Evolutionary conservation across 2,797 vertebrate species (phyloP).

Genomic region (Sebastolobus alascanus): DNA sequence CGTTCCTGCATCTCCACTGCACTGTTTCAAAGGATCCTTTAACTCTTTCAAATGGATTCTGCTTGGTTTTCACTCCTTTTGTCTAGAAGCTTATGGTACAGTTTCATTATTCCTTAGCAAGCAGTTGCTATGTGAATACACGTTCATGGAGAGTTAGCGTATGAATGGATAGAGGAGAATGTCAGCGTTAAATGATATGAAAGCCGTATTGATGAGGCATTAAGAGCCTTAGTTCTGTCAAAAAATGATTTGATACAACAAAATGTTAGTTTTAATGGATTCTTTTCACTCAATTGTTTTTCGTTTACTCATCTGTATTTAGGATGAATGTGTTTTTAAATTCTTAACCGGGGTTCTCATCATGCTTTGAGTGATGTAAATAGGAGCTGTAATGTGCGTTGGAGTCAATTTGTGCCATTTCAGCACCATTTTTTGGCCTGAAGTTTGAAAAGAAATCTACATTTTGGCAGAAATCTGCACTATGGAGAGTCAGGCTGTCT

Average conservation of each 20-base stretch:
- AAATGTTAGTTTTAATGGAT: background rate
- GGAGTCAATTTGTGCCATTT: background rate
- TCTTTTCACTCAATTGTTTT: background rate
- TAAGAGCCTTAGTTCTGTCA: background rate
- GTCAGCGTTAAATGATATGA: background rate
- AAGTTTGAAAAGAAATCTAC: background rate
- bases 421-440: background rate
- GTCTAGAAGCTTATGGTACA: background rate
- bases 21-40: constrained; percentile 8
- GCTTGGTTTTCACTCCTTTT: background rate
- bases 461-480: background rate
- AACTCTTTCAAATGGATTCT: constrained; percentile 9
- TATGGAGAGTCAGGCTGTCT: background rate
- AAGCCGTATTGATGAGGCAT: background rate
- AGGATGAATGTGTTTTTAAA: background rate
- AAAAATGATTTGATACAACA: background rate
- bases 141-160: background rate
- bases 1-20: constrained; percentile 12
- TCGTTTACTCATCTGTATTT: background rate
- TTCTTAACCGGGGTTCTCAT: background rate
- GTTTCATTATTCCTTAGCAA: background rate
- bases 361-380: background rate
- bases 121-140: background rate
- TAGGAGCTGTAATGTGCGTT: background rate
- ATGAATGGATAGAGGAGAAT: background rate